phyloP scores from a whole-genome alignment of 1,140 invertebrate genomes.

The Drosophila orosa region DNA sequence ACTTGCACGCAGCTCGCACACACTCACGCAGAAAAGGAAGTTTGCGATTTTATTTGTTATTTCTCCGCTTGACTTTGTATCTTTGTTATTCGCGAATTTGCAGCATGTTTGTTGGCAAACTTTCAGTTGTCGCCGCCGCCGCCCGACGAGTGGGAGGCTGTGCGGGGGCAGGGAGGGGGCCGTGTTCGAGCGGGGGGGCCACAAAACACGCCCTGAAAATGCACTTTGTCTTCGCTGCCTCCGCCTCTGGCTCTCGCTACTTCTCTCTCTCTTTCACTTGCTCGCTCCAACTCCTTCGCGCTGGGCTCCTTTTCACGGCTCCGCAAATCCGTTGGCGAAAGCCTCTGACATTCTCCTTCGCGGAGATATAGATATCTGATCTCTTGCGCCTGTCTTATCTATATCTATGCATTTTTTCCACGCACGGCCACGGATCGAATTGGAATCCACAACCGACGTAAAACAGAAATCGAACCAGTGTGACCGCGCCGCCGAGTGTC shows the following conservation, averaged over 20 bases:
- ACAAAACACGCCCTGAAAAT: constrained; percentile 57
- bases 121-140: constrained; percentile 28
- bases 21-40: constrained; percentile 65
- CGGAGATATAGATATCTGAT: constrained; percentile 27
- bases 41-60: constrained; percentile 59
- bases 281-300: constrained; percentile 12
- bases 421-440: constrained; percentile 48
- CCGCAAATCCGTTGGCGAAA: constrained; percentile 8
- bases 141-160: constrained; percentile 23
- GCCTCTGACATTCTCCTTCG: constrained; percentile 13
- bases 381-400: constrained; percentile 51
- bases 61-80: constrained; percentile 10
- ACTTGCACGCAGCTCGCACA: constrained; percentile 16
- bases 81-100: constrained; percentile 28
- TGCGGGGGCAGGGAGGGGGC: constrained; percentile 1
- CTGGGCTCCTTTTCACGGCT: constrained; percentile 29
- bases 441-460: constrained; percentile 18
- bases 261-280: background rate
- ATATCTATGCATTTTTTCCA: constrained; percentile 72
- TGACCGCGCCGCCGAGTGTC: no score
- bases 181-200: constrained; percentile 29
- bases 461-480: constrained; percentile 6
- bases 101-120: constrained; percentile 26
- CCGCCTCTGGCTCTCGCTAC: constrained; percentile 40
- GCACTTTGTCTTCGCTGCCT: constrained; percentile 50